A percentile compares a stretch with the other conserved stretches of the same genome.
These are phyloP conservation scores for Drosophila kikkawai DNA, from an alignment of 1,140 invertebrate genomes.

Conservation along the genomic window DNA sequence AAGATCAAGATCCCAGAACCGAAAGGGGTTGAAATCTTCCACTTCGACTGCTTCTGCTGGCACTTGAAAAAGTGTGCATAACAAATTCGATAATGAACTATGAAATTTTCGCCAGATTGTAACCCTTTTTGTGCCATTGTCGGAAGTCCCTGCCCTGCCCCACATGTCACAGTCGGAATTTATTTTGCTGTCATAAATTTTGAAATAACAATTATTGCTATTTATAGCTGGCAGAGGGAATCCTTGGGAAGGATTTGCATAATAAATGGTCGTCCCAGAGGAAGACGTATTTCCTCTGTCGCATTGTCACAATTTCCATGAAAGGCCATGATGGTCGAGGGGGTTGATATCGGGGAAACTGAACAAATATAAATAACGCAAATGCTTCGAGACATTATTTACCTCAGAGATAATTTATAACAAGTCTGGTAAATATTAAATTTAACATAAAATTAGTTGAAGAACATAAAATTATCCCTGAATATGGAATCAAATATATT, in stretches of 20 bases:
- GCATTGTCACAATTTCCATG: slow-evolving; percentile 55
- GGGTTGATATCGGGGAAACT: slow-evolving; percentile 10
- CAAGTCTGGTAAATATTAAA: background rate
- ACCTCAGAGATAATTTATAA: background rate
- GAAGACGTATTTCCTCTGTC: slow-evolving; percentile 58
- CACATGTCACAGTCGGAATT: slow-evolving; percentile 59
- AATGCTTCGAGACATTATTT: background rate
- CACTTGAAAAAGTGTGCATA: slow-evolving; percentile 70
- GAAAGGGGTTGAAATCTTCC: slow-evolving; percentile 50
- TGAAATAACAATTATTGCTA: slow-evolving; percentile 80
- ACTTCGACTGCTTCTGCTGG: slow-evolving; percentile 17
- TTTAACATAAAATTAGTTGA: background rate
- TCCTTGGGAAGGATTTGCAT: slow-evolving; percentile 47
- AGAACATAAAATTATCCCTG: background rate
- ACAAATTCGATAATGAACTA: slow-evolving; percentile 82
- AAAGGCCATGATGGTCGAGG: slow-evolving; percentile 13
- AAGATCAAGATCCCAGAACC: slow-evolving; percentile 8
- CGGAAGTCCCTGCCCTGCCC: slow-evolving; percentile 28
- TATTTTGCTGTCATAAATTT: slow-evolving; percentile 81
- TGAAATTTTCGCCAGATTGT: slow-evolving; percentile 64
- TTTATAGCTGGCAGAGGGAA: slow-evolving; percentile 46
- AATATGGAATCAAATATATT: background rate
- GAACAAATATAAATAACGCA: slow-evolving; percentile 3
- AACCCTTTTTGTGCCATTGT: slow-evolving; percentile 37
- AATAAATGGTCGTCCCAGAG: slow-evolving; percentile 39